Evolutionary conservation across 2,113 vertebrate genomes (phyloP).

Genomic region (Pluvialis apricaria): DNA sequence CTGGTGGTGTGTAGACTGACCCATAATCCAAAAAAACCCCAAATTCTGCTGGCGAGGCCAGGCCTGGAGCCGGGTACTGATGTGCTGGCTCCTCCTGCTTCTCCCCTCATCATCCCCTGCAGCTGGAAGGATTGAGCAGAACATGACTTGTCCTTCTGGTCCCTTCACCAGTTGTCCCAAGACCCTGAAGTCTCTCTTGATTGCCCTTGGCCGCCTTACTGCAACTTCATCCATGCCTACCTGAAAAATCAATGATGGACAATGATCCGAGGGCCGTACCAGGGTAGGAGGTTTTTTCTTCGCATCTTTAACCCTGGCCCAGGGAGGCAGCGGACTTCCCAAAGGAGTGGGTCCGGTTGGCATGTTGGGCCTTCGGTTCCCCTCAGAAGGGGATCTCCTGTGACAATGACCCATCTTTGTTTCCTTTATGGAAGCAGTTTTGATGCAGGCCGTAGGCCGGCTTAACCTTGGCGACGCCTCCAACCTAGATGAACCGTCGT

Average conservation of each 20-base stretch:
- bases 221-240: not conserved
- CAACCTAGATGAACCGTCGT: not conserved
- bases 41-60: not conserved
- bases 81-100: not conserved
- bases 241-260: not conserved
- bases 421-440: not conserved
- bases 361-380: not conserved
- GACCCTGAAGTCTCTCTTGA: not conserved
- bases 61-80: not conserved
- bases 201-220: not conserved
- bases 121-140: not conserved
- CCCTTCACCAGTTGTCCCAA: not conserved
- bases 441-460: fast-evolving
- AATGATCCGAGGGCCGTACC: not conserved
- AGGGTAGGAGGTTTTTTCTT: not conserved
- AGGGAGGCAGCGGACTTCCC: not conserved
- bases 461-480: not conserved
- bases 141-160: not conserved
- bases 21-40: not conserved
- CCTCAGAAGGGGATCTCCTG: too few relatives aligned
- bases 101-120: not conserved
- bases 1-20: not conserved
- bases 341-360: not conserved
- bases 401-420: not conserved
- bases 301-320: not conserved